Evolutionary conservation across 53 echinoderm and acorn worm species (phyloP), one percentile per base, ranked within the genome.

Genomic region (Arbacia lixula): DNA sequence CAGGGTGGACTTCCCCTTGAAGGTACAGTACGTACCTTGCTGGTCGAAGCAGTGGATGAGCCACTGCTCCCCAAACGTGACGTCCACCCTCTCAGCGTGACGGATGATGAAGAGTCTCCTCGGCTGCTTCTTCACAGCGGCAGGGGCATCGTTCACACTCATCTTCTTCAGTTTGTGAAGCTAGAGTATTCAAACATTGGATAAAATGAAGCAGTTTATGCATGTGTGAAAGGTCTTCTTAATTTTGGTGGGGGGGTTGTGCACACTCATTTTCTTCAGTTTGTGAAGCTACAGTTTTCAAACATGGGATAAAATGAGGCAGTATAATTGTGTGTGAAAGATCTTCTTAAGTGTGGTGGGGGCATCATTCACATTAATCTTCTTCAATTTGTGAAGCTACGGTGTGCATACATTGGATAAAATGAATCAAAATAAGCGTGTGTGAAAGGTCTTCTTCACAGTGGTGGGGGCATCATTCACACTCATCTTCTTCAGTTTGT

Each of bases 41-140:
- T 63, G 36, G 87, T 92, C 99, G 64, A 99, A 99, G 31, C 94
- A 92, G 62, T 95, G 84, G 72, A 91, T 92, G 14, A 99, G 72
- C 99, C 99, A 99, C 83, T 99, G 99, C 66, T 99, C 95, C 24
- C 99, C 99, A 66, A 99, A 99, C 14, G 99, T 92, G n/a, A 99
- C 90, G 76, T 99, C 99, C 32, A 99, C 95, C 22, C 99, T 84
- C 86, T 99, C 99, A 4, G 94, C 99, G 12, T 99, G 99, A 2
- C 99, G 78, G 33, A 99, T 80, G 5, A 99, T 87, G 39, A 92
- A 90, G 4, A 99, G 71, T 41, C 90, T 86, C 20, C 99, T 86
- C 3, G 99, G 99, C 52, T 84, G 73, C 54, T 83, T 91, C 50
- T 79, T 67, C 33, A 46, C 72, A 21, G 86, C 43, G 14, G 83